Evolutionary conservation across 2,797 vertebrate species (phyloP).

Genomic region (Corythornis leucogaster): DNA sequence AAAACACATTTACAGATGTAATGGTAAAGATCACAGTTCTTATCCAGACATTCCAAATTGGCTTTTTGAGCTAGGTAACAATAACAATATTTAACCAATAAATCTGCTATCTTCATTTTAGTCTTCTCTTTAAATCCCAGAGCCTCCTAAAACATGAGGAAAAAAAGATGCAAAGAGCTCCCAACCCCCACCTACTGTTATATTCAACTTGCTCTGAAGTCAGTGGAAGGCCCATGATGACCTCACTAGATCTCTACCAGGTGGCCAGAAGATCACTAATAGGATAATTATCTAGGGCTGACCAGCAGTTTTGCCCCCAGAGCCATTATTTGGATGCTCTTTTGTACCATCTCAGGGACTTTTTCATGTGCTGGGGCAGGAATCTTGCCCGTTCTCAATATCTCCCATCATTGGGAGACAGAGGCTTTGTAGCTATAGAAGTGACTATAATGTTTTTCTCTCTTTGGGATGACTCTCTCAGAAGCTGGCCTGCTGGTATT

Average conservation of each 20-base stretch:
- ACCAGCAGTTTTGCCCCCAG: background rate
- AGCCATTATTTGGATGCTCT: background rate
- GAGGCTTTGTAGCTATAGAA: background rate
- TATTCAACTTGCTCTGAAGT: background rate
- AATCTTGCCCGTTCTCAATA: background rate
- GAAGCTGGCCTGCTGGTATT: background rate
- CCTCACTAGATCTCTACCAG: background rate
- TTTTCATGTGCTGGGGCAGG: background rate
- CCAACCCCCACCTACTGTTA: background rate
- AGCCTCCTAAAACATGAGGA: background rate
- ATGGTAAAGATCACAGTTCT: background rate
- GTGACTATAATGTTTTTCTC: background rate
- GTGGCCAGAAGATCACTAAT: background rate
- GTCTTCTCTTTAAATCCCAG: background rate
- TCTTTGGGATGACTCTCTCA: background rate
- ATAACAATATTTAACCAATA: background rate
- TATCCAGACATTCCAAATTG: background rate
- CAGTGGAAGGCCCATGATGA: background rate
- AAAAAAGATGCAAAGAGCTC: background rate
- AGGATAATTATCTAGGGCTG: background rate
- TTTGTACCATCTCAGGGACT: background rate
- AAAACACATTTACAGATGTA: background rate
- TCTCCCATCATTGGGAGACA: background rate
- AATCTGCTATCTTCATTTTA: background rate
- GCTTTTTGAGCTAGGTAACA: background rate